Conservation (phyloP, 2,113 vertebrate species). For the Plecturocebus donacophilus region DNA sequence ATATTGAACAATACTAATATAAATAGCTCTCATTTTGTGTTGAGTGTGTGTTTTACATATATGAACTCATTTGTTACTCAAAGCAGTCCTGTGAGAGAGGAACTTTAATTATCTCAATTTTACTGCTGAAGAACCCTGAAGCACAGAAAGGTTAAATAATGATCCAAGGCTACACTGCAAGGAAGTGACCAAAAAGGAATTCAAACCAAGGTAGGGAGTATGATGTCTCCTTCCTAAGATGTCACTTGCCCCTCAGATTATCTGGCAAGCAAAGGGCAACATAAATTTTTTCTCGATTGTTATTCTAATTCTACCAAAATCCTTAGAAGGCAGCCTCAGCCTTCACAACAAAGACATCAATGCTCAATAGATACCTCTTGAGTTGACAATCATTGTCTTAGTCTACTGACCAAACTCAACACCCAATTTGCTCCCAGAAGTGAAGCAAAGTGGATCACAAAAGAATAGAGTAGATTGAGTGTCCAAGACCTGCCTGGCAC, state of each 20-base stretch:
- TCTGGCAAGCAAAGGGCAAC: neutral
- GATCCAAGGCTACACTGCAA: neutral
- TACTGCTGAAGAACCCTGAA: neutral
- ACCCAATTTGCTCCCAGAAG: neutral
- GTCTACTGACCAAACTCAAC: neutral
- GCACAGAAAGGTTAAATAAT: neutral
- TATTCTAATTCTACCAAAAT: neutral
- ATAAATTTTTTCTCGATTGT: neutral
- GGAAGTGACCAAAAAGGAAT: neutral
- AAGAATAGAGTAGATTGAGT: neutral
- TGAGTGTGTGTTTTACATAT: constrained; percentile 38
- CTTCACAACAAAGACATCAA: neutral
- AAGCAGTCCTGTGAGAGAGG: neutral
- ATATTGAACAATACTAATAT: neutral
- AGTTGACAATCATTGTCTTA: rapidly evolving
- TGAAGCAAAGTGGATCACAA: neutral
- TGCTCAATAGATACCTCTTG: rapidly evolving
- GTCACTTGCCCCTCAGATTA: neutral
- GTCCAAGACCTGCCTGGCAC: neutral
- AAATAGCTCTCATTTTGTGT: neutral
- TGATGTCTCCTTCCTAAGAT: neutral
- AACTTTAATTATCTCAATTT: neutral
- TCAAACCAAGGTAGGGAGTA: neutral
- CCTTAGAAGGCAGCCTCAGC: neutral
- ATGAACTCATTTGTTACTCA: constrained; percentile 52